A percentile compares a stretch with the other conserved stretches of the same genome.
Evolutionary conservation across 2,113 vertebrate species (phyloP).

Genomic region (Protobothrops mucrosquamatus): DNA sequence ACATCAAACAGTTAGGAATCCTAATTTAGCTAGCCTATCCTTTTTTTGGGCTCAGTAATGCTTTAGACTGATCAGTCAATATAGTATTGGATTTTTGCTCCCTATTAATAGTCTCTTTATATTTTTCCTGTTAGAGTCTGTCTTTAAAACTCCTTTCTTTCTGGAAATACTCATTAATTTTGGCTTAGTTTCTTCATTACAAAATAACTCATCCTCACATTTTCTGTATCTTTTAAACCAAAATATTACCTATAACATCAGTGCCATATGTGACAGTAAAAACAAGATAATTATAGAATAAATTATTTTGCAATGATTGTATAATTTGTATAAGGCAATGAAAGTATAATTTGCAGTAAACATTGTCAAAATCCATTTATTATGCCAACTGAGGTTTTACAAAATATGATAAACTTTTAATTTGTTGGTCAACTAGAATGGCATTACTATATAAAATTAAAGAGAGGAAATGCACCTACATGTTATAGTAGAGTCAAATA

Average conservation of each 20-base stretch:
- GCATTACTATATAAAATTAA: background rate
- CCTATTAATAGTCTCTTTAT: background rate
- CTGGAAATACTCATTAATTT: background rate
- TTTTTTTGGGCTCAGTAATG: background rate
- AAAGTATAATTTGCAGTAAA: background rate
- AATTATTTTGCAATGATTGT: background rate
- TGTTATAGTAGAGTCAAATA: background rate
- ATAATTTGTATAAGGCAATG: background rate
- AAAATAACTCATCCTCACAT: background rate
- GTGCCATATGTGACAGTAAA: background rate
- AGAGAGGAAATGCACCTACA: background rate
- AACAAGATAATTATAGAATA: background rate
- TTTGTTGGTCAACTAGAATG: background rate
- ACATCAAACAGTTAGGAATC: background rate
- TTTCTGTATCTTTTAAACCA: background rate
- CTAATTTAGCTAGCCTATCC: background rate
- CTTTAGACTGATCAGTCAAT: background rate
- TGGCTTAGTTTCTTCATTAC: background rate
- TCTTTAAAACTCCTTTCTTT: background rate
- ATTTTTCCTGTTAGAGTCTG: background rate
- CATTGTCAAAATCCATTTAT: background rate
- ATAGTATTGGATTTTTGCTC: background rate
- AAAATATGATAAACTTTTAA: background rate
- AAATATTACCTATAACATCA: background rate
- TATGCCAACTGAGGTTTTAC: background rate